phyloP scores from a whole-genome alignment of 2,797 vertebrate species.

The Pristis pectinata region DNA sequence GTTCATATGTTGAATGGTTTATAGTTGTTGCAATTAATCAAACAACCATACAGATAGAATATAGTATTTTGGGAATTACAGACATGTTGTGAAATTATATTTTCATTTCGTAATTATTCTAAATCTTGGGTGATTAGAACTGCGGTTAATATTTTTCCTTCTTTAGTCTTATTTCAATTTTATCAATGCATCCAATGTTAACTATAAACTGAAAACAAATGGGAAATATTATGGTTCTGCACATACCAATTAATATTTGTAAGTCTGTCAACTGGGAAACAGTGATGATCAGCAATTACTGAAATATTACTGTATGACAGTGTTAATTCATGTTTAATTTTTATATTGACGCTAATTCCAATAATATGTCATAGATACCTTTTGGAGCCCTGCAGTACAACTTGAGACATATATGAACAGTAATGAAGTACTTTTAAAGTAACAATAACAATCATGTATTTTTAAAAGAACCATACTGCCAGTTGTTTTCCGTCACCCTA shows the following conservation, averaged over 20 bases:
- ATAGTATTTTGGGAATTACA: neutral
- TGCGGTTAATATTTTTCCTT: neutral
- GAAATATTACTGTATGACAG: neutral
- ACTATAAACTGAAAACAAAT: neutral
- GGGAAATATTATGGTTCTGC: neutral
- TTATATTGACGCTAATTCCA: neutral
- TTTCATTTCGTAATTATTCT: neutral
- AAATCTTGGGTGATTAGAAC: neutral
- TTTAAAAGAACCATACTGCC: neutral
- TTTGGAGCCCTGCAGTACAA: neutral
- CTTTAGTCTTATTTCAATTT: neutral
- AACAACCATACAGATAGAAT: neutral
- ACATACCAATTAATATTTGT: neutral
- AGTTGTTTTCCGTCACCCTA: neutral
- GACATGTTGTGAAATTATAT: neutral
- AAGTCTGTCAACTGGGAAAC: neutral
- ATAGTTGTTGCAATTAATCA: neutral
- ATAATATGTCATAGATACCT: neutral
- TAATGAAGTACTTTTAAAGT: neutral
- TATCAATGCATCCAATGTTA: neutral
- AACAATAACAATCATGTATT: neutral
- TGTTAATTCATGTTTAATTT: neutral
- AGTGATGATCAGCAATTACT: neutral
- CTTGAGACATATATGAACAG: neutral
- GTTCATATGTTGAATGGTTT: neutral